A percentile compares a stretch with the other conserved stretches of the same genome.
Conservation (phyloP, 2,888 invertebrate genomes). For the Eustalomyia histrio region DNA sequence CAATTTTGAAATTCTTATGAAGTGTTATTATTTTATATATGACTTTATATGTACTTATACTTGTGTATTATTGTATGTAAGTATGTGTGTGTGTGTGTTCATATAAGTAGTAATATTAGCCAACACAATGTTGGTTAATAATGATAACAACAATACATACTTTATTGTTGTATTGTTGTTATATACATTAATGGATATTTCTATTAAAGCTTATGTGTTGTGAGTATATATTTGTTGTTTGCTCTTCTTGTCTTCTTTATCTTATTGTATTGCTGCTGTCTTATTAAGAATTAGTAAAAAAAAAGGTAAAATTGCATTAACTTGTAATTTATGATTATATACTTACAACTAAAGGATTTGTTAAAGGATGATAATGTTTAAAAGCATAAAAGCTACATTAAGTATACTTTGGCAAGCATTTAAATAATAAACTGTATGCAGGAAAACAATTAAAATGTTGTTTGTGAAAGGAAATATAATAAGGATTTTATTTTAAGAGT, state of each 20-base stretch:
- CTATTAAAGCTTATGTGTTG: constrained; percentile 20
- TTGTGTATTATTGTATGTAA: background rate
- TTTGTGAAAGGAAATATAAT: no score
- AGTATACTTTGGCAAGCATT: constrained; percentile 16
- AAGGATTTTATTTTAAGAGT: no score
- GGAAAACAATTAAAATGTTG: constrained; percentile 4
- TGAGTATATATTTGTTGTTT: constrained; percentile 8
- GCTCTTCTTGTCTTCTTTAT: constrained; percentile 4
- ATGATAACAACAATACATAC: constrained; percentile 40
- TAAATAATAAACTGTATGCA: constrained; percentile 1
- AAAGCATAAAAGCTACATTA: constrained; percentile 14
- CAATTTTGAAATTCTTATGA: constrained; percentile 39
- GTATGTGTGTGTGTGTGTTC: background rate
- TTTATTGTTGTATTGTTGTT: constrained; percentile 47
- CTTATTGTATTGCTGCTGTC: background rate
- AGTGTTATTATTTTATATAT: constrained; percentile 30
- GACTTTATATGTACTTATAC: background rate
- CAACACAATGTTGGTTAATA: constrained; percentile 40
- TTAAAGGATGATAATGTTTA: background rate
- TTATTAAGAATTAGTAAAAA: constrained; percentile 10
- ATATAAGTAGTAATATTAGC: constrained; percentile 50
- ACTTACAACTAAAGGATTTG: constrained; percentile 2
- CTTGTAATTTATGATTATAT: constrained; percentile 30
- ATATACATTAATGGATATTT: constrained; percentile 49
- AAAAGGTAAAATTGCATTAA: constrained; percentile 45